Percentiles rank a stretch among this genome's conserved stretches.
phyloP scores from a whole-genome alignment of 2,888 invertebrate genomes.

The Carpatolechia fugitivella region DNA sequence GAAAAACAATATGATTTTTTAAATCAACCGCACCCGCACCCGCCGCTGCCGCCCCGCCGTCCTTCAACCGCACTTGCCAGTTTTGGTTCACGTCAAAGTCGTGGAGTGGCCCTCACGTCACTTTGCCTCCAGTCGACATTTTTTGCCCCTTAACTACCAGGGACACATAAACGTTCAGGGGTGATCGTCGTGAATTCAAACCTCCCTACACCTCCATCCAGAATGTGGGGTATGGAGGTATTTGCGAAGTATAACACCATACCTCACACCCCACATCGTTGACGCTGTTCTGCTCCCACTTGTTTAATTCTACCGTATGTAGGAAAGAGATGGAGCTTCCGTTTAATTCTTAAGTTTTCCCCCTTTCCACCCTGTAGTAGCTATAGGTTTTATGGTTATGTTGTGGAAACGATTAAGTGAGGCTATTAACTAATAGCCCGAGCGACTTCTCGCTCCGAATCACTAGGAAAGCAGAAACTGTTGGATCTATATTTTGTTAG shows the following conservation, averaged over 20 bases:
- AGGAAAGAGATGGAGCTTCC: neutral
- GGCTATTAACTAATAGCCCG: neutral
- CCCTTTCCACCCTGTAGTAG: neutral
- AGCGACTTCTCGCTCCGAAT: constrained; percentile 4
- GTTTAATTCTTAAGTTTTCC: neutral
- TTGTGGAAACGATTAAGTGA: neutral
- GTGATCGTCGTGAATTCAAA: neutral
- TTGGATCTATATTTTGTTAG: neutral
- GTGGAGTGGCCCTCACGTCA: neutral
- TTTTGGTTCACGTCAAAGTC: neutral
- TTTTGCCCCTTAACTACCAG: constrained; percentile 2
- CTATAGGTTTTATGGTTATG: neutral
- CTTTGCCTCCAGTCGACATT: constrained; percentile 3
- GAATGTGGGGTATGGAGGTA: neutral
- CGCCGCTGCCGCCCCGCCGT: too few species aligned
- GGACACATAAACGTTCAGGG: neutral
- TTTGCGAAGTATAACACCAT: too few species aligned
- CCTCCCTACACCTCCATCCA: neutral
- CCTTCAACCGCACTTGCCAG: too few species aligned
- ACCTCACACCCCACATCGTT: too few species aligned
- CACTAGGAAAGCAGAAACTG: neutral
- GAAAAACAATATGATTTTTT: too few species aligned
- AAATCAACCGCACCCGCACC: too few species aligned
- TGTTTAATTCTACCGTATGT: neutral
- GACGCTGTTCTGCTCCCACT: neutral